Evolutionary conservation across 2,113 vertebrate species (phyloP), one percentile per base, ranked within the genome.

Genomic region (Colius striatus): DNA sequence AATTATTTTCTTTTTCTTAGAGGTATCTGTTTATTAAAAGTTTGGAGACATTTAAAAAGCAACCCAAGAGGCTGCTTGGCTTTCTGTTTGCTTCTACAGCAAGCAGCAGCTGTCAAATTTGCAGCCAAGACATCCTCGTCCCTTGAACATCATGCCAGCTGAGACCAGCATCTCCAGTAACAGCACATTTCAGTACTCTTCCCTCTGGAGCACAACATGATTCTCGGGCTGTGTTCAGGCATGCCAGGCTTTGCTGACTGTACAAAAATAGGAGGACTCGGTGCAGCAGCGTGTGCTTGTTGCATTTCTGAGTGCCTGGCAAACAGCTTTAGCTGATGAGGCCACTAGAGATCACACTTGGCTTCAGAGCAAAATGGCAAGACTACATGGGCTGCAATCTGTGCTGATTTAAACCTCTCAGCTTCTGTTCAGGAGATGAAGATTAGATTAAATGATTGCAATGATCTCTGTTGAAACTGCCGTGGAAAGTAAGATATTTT

Each of bases 171-270:
- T 62, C 85, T 93, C 82, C 92, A 81, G 84, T 43, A 62, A 74
- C 83, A 94, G 87, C 94, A 95, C 63, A 79, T 9, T 47, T 16
- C 17, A 84, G 67, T 29, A 16, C 63, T 85, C 43, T 51, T 48
- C 74, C 75, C 67, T 90, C 82, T 81, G 93, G 92, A 90, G 65
- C 83, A 78, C 3, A 73, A 91, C 67, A 30, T 22, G 68, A 58
- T 80, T 81, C 90, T 74, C 41, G 48, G 88, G 83, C 93, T 78
- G 82, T 75, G 92, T 86, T 95, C 73, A 65, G 94, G 86, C 85
- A 78, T 57, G 94, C 79, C 92, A 78, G 83, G 57, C 94, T 97
- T 80, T 94, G 94, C 94, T 95, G 94, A 90, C 83, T 90, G 87
- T 22, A 94, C 84, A 86, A 3, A 95, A 84, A 68, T 41, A 88